A percentile compares a stretch with the other conserved stretches of the same genome.
These are phyloP conservation scores for Phengaris arion DNA, from an alignment of 2,888 invertebrate species.

Conservation along the genomic window DNA sequence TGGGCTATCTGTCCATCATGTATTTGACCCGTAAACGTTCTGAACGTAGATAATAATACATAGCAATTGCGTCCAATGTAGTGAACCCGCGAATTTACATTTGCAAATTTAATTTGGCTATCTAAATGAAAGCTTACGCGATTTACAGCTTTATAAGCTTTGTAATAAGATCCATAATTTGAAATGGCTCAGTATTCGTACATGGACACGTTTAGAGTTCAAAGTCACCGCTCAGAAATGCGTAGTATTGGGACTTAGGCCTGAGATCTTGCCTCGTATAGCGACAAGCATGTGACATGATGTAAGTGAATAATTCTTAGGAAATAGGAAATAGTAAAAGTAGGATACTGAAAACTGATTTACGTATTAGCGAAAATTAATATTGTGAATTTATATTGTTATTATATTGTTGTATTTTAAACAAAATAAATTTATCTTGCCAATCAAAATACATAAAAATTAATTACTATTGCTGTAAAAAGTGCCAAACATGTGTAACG, in stretches of 20 bases:
- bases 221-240: slow-evolving; percentile 63
- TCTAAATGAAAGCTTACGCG: slow-evolving; percentile 19
- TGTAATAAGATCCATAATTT: not conserved
- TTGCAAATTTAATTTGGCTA: slow-evolving; percentile 33
- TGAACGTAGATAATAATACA: slow-evolving; percentile 58
- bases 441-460: not conserved
- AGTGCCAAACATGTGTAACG: slow-evolving; percentile 1
- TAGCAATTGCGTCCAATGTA: slow-evolving; percentile 70
- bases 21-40: slow-evolving; percentile 46
- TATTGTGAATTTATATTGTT: too few relatives aligned
- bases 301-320: not conserved
- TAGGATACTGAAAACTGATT: not conserved
- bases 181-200: not conserved
- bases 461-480: not conserved
- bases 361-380: too few relatives aligned
- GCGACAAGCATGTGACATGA: not conserved
- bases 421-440: not conserved
- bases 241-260: slow-evolving; percentile 36
- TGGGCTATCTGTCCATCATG: slow-evolving; percentile 14
- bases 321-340: too few relatives aligned
- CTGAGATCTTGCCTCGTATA: not conserved
- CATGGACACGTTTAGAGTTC: slow-evolving; percentile 51
- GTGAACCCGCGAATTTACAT: slow-evolving; percentile 48
- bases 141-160: slow-evolving; percentile 36
- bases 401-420: too few relatives aligned